Evolutionary conservation across 1,140 invertebrate species (phyloP), one percentile per base, ranked within the genome.

Genomic region (Aphaenogaster floridana): DNA sequence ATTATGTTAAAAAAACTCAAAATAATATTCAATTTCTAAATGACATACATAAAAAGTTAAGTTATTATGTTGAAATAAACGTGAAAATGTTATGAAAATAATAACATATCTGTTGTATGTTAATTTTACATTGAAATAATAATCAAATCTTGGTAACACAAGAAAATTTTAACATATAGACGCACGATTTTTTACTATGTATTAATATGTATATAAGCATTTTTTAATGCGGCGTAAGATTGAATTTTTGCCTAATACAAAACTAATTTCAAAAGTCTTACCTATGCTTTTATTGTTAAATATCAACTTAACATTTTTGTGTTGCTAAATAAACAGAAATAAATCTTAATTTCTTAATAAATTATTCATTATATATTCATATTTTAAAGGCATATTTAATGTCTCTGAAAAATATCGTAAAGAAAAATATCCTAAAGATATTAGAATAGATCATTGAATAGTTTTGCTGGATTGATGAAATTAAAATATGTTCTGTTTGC

Each of bases 401-500:
- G 21, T 42, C 6, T 9, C 4, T 21, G 11, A 0, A 72, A 45
- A 61, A 42, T 42, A 11, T 9, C 8, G 3, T 52, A 11, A n/a
- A 48, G n/a, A 21, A 28, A 71, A 48, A 71, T 28, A 59, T 3
- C 1, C 0, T 9, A 50, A 17, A 52, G 3, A 39, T 17, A 54
- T 42, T 69, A 69, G 8, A 80, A 7, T 42, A 54, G 11, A 66
- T 11, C 4, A 68, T 1, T 34, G 7, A 42, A 5, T 1, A 34
- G 2, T 11, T 4, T 39, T 42, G 9, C 6, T 21, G 9, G 2
- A 57, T 71, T 61, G 2, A 1, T 57, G 8, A 61, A 59, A 50
- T 50, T 63, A 34, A 8, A 21, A 45, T 50, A 8, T 7, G 3
- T 61, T 74, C 13, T 36, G 0, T 57, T 91, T 84, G 45, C 93